phyloP scores from a whole-genome alignment of 92 coral and sea anemone species.

The Zoanthus gigantus region DNA sequence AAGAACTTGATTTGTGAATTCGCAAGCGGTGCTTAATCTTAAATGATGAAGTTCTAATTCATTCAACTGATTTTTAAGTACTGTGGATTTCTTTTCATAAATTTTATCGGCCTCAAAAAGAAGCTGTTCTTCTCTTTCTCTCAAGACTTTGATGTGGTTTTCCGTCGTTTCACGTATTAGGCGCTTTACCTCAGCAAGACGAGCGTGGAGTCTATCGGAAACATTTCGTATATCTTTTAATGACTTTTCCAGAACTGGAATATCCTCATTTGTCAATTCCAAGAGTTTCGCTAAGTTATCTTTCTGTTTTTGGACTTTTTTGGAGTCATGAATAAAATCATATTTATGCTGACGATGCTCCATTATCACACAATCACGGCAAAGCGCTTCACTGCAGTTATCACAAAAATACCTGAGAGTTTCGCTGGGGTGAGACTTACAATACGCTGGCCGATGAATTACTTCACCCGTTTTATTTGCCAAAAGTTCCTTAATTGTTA shows the following conservation, averaged over 20 bases:
- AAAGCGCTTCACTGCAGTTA: constrained; percentile 86
- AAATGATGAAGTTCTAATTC: constrained; percentile 71
- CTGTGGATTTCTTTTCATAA: constrained; percentile 69
- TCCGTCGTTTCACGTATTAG: constrained; percentile 78
- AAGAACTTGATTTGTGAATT: constrained; percentile 84
- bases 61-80: constrained; percentile 67
- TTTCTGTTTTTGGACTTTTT: constrained; percentile 78
- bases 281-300: constrained; percentile 66
- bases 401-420: constrained; percentile 89
- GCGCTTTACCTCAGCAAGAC: constrained; percentile 78
- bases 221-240: constrained; percentile 70
- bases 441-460: constrained; percentile 84
- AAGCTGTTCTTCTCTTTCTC: constrained; percentile 82
- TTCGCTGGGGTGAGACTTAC: constrained; percentile 82
- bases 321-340: constrained; percentile 85
- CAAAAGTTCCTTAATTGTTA: constrained; percentile 83
- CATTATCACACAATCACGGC: constrained; percentile 91
- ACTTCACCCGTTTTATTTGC: constrained; percentile 87
- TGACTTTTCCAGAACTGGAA: constrained; percentile 77
- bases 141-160: constrained; percentile 69
- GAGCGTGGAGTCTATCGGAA: constrained; percentile 77
- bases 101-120: constrained; percentile 78
- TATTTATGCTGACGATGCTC: constrained; percentile 94
- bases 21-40: constrained; percentile 78
- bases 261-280: constrained; percentile 58